Evolutionary conservation across 2,797 vertebrate species (phyloP), one percentile per base, ranked within the genome.

Genomic region (Melopsittacus undulatus): DNA sequence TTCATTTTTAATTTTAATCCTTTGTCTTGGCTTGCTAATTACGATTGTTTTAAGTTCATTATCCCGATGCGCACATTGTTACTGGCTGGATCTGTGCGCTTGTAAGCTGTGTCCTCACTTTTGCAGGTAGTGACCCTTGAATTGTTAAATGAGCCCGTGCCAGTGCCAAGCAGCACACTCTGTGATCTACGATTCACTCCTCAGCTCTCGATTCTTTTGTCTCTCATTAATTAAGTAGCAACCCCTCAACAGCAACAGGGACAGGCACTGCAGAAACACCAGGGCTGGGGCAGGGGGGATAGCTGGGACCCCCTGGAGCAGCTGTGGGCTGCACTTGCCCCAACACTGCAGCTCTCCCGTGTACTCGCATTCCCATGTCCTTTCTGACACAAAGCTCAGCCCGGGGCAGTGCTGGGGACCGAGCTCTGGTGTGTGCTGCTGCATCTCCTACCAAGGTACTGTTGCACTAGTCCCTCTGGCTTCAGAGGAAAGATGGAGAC

Each of bases 1-100:
- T 95, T 98, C 98, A 95, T 92, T 97, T 98, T 97, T 97, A 97
- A 98, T 98, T 98, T 98, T 97, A 98, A 97, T 98, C 98, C 98
- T 99, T 99, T 99, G 99, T 99, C 98, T 98, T 96, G 94, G 94
- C 96, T 98, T 96, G 98, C 98, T 99, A 99, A 99, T 99, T 99
- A 97, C 98, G 97, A 98, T 99, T 99, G 99, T 99, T 98, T 99
- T 99, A 99, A 99, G 99, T 99, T 99, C 99, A 98, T 99, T 99
- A 99, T 99, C 98, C 98, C 97, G 94, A 84, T 68, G 85, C 97
- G 97, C 97, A 96, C 97, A 97, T 98, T 98, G 98, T 98, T 97
- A 92, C 98, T 95, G 98, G 98, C 98, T 98, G 98, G 98, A 97
- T 90, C 95, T 91, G 96, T 95, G 97, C 88, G 97, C 98, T 98